Percentiles rank a stretch among this genome's conserved stretches.
These are phyloP conservation scores for Engystomops pustulosus DNA, from an alignment of 2,113 vertebrate genomes.

Conservation along the genomic window DNA sequence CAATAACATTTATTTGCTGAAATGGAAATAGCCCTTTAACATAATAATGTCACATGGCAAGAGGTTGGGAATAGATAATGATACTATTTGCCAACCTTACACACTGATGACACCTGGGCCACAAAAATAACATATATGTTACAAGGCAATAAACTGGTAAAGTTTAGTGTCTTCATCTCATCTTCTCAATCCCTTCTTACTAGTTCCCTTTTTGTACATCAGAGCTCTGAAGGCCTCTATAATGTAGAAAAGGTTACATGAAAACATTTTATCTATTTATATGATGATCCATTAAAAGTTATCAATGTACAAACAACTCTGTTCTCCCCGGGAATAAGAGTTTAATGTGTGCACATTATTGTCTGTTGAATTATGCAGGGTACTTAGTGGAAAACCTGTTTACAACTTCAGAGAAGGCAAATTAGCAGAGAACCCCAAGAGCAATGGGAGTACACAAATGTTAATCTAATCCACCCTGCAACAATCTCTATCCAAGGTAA, in stretches of 20 bases:
- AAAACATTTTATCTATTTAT: constrained; percentile 21
- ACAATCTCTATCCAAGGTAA: constrained; percentile 1
- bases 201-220: neutral
- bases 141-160: too few relatives aligned
- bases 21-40: too few relatives aligned
- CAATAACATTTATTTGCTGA: too few relatives aligned
- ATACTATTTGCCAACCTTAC: too few relatives aligned
- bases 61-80: too few relatives aligned
- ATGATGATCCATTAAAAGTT: constrained; percentile 33
- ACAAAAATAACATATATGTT: too few relatives aligned
- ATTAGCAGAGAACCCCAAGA: constrained; percentile 20
- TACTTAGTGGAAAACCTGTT: constrained; percentile 49
- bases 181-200: neutral
- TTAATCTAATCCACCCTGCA: constrained; percentile 22
- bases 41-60: too few relatives aligned
- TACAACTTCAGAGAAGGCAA: constrained; percentile 8
- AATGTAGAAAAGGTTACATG: constrained; percentile 8
- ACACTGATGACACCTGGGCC: too few relatives aligned
- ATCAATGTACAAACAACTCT: constrained; percentile 19
- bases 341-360: constrained; percentile 44
- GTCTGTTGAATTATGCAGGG: constrained; percentile 41
- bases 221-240: neutral
- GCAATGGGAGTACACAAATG: neutral
- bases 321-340: neutral
- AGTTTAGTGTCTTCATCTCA: neutral